Evolutionary conservation across 2,888 invertebrate genomes (phyloP).

Genomic region (Halictus quadricinctus): DNA sequence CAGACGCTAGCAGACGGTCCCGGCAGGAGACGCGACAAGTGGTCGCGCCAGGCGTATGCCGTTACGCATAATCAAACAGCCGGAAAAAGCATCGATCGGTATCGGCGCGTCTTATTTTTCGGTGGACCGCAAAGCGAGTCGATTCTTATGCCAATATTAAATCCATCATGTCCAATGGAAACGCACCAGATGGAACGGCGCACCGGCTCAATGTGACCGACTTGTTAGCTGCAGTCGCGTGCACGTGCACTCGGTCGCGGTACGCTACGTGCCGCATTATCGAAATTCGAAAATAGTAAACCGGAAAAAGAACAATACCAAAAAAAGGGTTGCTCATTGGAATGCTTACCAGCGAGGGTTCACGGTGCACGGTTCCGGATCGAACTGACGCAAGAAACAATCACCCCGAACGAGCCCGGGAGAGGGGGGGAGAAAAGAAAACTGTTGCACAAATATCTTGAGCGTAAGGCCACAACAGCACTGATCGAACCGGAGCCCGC

Average conservation of each 20-base stretch:
- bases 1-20: neutral
- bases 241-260: constrained; percentile 63
- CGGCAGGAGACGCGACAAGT: constrained; percentile 42
- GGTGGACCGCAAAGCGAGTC: neutral
- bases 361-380: neutral
- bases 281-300: neutral
- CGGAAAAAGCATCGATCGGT: neutral
- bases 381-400: neutral
- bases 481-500: constrained; percentile 51
- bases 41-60: constrained; percentile 17
- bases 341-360: constrained; percentile 51
- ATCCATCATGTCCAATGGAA: constrained; percentile 48
- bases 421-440: neutral
- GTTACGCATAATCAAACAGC: constrained; percentile 22
- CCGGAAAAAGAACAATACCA: neutral
- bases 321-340: neutral
- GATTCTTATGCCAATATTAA: constrained; percentile 19
- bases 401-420: constrained; percentile 32
- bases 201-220: constrained; percentile 62
- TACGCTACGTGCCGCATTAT: neutral
- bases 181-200: constrained; percentile 69
- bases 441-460: constrained; percentile 48
- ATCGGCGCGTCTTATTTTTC: constrained; percentile 2
- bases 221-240: constrained; percentile 56
- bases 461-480: constrained; percentile 64